Percentiles rank a stretch among this genome's conserved stretches.
phyloP scores from a whole-genome alignment of 2,797 vertebrate species.

The Gobio occitaniae region DNA sequence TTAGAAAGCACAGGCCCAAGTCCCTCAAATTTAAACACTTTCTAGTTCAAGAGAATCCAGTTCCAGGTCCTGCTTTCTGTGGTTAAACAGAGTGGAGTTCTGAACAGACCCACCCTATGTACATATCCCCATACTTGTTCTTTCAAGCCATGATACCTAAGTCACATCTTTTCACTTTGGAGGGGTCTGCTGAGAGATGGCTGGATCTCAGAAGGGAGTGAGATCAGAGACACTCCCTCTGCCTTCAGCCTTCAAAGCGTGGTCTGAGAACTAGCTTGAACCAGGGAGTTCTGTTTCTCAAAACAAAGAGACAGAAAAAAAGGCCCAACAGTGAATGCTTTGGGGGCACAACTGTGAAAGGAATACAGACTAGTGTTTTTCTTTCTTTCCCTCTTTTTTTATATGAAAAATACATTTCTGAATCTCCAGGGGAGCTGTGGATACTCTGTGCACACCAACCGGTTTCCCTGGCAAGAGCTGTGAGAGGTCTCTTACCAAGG shows the following conservation, averaged over 20 bases:
- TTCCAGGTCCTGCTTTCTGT: slow-evolving; percentile 18
- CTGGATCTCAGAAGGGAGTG: slow-evolving; percentile 69
- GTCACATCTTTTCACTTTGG: slow-evolving; percentile 39
- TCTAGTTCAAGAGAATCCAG: slow-evolving; percentile 1
- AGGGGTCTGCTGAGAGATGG: slow-evolving; percentile 29
- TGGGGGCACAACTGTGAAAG: slow-evolving; percentile 57
- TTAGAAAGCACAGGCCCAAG: not conserved
- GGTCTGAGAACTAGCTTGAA: slow-evolving; percentile 72
- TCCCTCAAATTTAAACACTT: slow-evolving; percentile 23
- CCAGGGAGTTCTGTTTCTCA: slow-evolving; percentile 71
- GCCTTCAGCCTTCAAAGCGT: slow-evolving; percentile 76
- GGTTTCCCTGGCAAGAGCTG: slow-evolving; percentile 44
- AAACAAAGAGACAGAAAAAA: slow-evolving; percentile 49
- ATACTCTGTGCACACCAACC: slow-evolving; percentile 40
- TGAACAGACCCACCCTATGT: slow-evolving; percentile 15
- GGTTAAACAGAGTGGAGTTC: slow-evolving; percentile 28
- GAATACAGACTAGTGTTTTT: slow-evolving; percentile 57
- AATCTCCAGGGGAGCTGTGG: slow-evolving; percentile 18
- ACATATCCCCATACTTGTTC: slow-evolving; percentile 15
- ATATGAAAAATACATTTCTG: slow-evolving; percentile 31
- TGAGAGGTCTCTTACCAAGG: slow-evolving; percentile 37
- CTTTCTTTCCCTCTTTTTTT: slow-evolving; percentile 44
- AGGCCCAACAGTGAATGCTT: slow-evolving; percentile 61
- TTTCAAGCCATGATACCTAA: slow-evolving; percentile 9
- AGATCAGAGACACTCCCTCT: slow-evolving; percentile 74